A percentile compares a stretch with the other conserved stretches of the same genome.
These are phyloP conservation scores for Aricia artaxerxes DNA, from an alignment of 2,888 invertebrate species.

Conservation along the genomic window DNA sequence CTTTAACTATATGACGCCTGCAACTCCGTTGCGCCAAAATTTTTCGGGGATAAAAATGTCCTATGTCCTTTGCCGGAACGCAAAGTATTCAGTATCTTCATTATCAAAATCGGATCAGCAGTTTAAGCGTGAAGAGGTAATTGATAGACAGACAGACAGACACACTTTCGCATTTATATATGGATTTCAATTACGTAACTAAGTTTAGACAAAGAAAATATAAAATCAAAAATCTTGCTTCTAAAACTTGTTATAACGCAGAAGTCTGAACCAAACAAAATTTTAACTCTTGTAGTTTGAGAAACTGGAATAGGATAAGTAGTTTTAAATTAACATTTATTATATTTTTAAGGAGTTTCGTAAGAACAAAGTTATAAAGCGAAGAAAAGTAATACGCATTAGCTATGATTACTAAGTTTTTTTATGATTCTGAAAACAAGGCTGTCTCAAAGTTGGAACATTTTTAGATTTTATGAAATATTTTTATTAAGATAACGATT, in stretches of 20 bases:
- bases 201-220: neutral
- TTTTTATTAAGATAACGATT: too few species aligned
- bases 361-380: neutral
- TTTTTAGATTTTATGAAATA: neutral
- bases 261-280: neutral
- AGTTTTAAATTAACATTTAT: constrained; percentile 20
- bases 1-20: neutral
- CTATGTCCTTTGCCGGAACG: too few species aligned
- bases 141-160: too few species aligned
- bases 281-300: neutral
- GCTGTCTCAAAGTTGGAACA: neutral
- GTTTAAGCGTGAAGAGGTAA: too few species aligned
- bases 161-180: too few species aligned
- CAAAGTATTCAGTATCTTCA: too few species aligned
- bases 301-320: neutral
- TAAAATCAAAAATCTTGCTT: constrained; percentile 5
- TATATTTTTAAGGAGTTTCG: constrained; percentile 15
- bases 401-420: constrained; percentile 15
- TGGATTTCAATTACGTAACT: neutral
- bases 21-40: too few species aligned
- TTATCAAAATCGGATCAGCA: too few species aligned
- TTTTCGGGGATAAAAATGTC: too few species aligned
- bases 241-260: constrained; percentile 1
- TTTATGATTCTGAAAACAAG: neutral
- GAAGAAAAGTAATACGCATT: constrained; percentile 15